Base-by-base conservation (phyloP, 2,113 vertebrate species). In the Coreoperca whiteheadi region DNA sequence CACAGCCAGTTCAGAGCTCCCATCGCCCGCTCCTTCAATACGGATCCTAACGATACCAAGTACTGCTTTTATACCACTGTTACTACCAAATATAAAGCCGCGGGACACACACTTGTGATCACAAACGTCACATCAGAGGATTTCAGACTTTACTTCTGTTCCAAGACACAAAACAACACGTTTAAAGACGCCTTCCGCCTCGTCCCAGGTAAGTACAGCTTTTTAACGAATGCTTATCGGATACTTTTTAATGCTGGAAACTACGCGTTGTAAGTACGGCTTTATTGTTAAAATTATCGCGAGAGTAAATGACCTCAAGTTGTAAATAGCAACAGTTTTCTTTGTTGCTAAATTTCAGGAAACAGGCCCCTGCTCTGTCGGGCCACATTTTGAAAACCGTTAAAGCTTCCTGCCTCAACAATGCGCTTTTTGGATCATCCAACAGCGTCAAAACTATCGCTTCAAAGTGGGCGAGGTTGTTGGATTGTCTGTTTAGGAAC, bases 1-100 rank as follows among this genome's bases (percentile, higher is more conserved):
- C 0, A 80, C 46, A 32, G 28, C 4, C 25, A 32, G 7, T 0
- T 73, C 28, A 32, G 1, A 25, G 21, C 0, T 1, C 0, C 0
- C n/a, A 77, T 83, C 10, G 0, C 0, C 57, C 56, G 51, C 12
- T 18, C 67, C 0, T 51, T 14, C 20, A 3, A 4, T 9, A 6
- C 0, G 0, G 1, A 20, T 21, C 3, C 28, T 0, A 2, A 5
- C 3, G 6, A 0, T 3, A 14, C 14, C 11, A 0, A 37, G 0
- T 61, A 37, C 18, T 34, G 0, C 2, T 9, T 61, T 18, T 9
- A 48, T 16, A 16, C 4, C 20, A 2, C 60, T 7, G 12, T 30
- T 1, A 20, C 12, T 18, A n/a, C 14, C 43, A 77, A 54, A 43
- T 81, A 8, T 57, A 15, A 0, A 34, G 15, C 21, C n/a, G 6